phyloP scores from a whole-genome alignment of 2,113 vertebrate species.

The Heterochromis multidens region DNA sequence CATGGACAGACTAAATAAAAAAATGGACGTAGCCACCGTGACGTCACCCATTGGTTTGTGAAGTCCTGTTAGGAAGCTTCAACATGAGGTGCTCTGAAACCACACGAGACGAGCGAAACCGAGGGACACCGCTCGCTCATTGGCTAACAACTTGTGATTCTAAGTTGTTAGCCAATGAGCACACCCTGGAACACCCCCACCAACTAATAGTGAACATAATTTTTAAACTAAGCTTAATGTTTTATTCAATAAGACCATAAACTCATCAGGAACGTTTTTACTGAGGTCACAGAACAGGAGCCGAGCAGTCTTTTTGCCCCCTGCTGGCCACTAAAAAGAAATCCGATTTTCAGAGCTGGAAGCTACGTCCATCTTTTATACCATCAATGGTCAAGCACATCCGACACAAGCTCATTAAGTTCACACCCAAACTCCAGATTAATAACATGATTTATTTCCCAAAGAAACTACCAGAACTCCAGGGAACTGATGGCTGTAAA shows the following conservation, averaged over 20 bases:
- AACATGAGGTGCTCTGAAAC: not conserved
- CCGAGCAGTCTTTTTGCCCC: not conserved
- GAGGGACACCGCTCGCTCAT: not conserved
- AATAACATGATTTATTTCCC: not conserved
- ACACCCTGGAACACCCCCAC: not conserved
- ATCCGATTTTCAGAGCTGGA: not conserved
- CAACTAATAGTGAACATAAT: not conserved
- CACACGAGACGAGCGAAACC: not conserved
- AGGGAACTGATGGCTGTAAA: not conserved
- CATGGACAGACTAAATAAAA: not conserved
- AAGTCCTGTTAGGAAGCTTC: not conserved
- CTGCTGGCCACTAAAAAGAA: not conserved
- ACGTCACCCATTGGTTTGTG: not conserved
- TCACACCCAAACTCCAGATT: not conserved
- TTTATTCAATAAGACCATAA: not conserved
- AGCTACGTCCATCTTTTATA: not conserved
- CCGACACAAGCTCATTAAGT: not conserved
- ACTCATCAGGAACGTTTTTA: not conserved
- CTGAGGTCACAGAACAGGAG: not conserved
- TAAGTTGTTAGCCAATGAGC: not conserved
- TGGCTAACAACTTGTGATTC: not conserved
- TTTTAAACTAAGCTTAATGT: too few species aligned
- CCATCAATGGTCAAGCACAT: not conserved
- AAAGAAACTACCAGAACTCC: not conserved
- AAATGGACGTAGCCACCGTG: not conserved